Evolutionary conservation across 2,888 invertebrate species (phyloP), one percentile per base, ranked within the genome.

Genomic region (Teinopalpus imperialis): DNA sequence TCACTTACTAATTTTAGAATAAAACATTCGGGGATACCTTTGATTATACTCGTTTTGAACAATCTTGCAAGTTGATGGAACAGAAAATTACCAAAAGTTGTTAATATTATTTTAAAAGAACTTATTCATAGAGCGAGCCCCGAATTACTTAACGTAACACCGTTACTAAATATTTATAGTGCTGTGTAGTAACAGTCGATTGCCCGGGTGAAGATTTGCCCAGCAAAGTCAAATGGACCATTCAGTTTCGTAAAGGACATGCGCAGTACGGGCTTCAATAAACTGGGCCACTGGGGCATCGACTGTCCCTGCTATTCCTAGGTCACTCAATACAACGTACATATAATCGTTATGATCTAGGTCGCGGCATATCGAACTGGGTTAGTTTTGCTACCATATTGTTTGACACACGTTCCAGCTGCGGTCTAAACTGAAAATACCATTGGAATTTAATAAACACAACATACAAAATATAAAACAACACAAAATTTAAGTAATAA

Each of bases 231-330:
- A 48, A 53, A 56, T 55, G 56, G 5, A 59, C 59, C 70, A 73
- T 70, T 72, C 61, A 74, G 53, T 52, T 43, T 43, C 51, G 57
- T 35, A 59, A 41, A 61, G 76, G 74, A 74, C 82, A 75, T 76
- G 81, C 82, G 83, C 79, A 53, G 41, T 57, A 51, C 41, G 51
- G 49, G 54, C 57, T 61, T 57, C 52, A 52, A 48, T 49, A 49
- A 82, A 73, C 57, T 81, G 61, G 83, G 86, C 61, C 77, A 86
- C 65, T 83, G 49, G 85, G 83, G 65, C 85, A 85, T 76, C 83
- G 79, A 77, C 81, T 74, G 73, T 66, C 65, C 73, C 66, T 54
- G 56, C 56, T 48, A 49, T 61, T 56, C 66, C 62, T 66, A 68
- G 79, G 78, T 76, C 77, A 72, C 58, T 57, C 57, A 53, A 56